Evolutionary conservation across 2,113 vertebrate genomes (phyloP).

Genomic region (Cyanoramphus novaezelandiae): DNA sequence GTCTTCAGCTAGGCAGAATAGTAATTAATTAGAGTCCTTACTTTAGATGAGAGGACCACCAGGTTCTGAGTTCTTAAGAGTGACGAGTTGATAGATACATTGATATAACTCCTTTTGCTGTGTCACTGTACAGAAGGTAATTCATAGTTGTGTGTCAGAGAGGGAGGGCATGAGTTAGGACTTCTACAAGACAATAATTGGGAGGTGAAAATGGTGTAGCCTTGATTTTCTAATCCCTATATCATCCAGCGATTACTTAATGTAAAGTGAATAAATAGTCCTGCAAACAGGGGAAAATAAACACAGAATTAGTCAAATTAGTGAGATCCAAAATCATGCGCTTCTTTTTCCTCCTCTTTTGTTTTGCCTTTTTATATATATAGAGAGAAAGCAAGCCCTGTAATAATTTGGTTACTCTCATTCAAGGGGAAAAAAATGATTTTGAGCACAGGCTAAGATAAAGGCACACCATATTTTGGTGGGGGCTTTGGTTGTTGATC

Average conservation of each 20-base stretch:
- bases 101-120: not conserved
- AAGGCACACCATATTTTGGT: not conserved
- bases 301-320: not conserved
- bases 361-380: not conserved
- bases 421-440: not conserved
- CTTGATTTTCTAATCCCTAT: not conserved
- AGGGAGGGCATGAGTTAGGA: not conserved
- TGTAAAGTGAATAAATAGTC: not conserved
- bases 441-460: not conserved
- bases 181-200: not conserved
- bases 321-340: not conserved
- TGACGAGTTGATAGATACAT: not conserved
- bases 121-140: not conserved
- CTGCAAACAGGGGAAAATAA: not conserved
- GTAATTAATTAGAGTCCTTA: not conserved
- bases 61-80: not conserved
- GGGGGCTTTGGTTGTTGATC: not conserved
- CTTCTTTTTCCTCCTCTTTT: not conserved
- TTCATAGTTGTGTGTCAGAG: not conserved
- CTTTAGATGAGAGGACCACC: not conserved
- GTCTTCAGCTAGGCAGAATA: not conserved
- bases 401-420: not conserved
- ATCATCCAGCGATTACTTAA: not conserved
- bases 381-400: rapidly evolving
- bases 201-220: not conserved